These are phyloP conservation scores for Drosophila fuyamai DNA, from an alignment of 1,140 invertebrate genomes.

Conservation along the genomic window DNA sequence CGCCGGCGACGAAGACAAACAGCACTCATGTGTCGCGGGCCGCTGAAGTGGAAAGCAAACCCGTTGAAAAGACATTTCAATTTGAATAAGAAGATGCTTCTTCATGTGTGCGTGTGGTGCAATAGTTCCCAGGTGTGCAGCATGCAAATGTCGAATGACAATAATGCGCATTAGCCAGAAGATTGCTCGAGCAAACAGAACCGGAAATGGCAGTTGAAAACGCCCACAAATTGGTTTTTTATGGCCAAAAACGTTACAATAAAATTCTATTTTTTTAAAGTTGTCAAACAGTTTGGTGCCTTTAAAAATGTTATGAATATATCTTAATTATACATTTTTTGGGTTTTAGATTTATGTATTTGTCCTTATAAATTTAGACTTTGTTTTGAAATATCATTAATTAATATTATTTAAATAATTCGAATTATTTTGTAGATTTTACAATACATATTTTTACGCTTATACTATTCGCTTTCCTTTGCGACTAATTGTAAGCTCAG, in stretches of 20 bases:
- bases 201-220: constrained; percentile 37
- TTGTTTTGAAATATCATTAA: too few species aligned
- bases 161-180: constrained; percentile 78
- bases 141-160: constrained; percentile 72
- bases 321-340: neutral
- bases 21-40: constrained; percentile 77
- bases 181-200: constrained; percentile 63
- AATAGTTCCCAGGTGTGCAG: constrained; percentile 34
- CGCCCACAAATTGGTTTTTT: constrained; percentile 22
- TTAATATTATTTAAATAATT: too few species aligned
- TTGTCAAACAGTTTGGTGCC: too few species aligned
- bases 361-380: too few species aligned
- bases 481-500: too few species aligned
- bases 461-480: too few species aligned
- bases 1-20: constrained; percentile 75
- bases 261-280: neutral
- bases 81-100: constrained; percentile 69
- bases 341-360: neutral
- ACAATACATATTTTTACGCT: too few species aligned
- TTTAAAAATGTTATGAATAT: too few species aligned
- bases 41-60: constrained; percentile 80
- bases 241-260: constrained; percentile 14
- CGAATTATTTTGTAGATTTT: too few species aligned
- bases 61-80: constrained; percentile 83
- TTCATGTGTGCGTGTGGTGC: constrained; percentile 1